These are phyloP conservation scores for Cyaniris semiargus DNA, from an alignment of 2,888 invertebrate species.

Conservation along the genomic window DNA sequence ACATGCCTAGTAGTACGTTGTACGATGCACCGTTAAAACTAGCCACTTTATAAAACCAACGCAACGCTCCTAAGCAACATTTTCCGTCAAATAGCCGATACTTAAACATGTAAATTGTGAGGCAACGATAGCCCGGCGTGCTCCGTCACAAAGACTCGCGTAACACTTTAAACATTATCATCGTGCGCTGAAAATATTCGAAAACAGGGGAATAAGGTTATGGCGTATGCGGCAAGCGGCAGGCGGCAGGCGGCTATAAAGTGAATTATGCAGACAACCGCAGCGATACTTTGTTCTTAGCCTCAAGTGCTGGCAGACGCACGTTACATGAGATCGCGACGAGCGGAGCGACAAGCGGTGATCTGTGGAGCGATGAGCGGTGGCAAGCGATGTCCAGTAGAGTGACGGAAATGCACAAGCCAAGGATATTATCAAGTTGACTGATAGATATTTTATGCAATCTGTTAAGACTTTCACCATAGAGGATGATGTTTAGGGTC, in stretches of 20 bases:
- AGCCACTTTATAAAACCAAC: conserved; percentile 5
- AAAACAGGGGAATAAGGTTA: conserved; percentile 2
- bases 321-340: neutral
- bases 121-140: neutral
- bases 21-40: neutral
- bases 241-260: conserved; percentile 61
- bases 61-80: neutral
- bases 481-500: too few relatives aligned
- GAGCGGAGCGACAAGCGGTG: neutral
- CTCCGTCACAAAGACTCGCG: neutral
- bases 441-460: too few relatives aligned
- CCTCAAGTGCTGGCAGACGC: conserved; percentile 34
- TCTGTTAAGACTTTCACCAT: too few relatives aligned
- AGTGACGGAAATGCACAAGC: too few relatives aligned
- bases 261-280: conserved; percentile 77
- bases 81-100: neutral
- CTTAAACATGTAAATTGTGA: neutral
- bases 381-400: neutral
- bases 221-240: conserved; percentile 36
- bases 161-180: neutral
- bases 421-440: too few relatives aligned
- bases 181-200: neutral
- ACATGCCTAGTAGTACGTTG: neutral
- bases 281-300: conserved; percentile 70
- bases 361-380: neutral